Percentiles rank a stretch among this genome's conserved stretches.
These are phyloP conservation scores for Zoroaster sp. DNA, from an alignment of 53 echinoderm and acorn worm species.

Conservation along the genomic window DNA sequence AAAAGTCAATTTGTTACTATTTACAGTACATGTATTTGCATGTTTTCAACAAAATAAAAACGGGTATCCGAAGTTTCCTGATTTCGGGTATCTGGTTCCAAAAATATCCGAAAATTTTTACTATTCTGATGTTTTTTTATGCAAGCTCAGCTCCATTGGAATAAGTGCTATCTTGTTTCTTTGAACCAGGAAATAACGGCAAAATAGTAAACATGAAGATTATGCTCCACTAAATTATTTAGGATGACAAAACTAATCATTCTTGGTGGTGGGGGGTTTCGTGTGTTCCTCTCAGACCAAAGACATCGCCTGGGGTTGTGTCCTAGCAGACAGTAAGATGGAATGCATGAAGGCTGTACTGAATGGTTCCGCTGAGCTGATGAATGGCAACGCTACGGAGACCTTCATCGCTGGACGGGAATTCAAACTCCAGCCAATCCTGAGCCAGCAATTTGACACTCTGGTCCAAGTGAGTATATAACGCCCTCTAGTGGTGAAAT, in stretches of 20 bases:
- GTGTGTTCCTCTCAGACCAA: conserved; percentile 75
- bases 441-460: conserved; percentile 53
- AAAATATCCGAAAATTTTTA: not conserved
- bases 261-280: too few species aligned
- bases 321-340: conserved; percentile 69
- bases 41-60: too few species aligned
- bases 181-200: not conserved
- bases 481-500: too few species aligned
- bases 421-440: conserved; percentile 83
- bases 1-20: too few species aligned
- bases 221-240: not conserved
- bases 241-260: not conserved
- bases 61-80: too few species aligned
- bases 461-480: not conserved
- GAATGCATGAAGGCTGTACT: conserved; percentile 91
- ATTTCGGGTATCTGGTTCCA: too few species aligned
- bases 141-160: not conserved
- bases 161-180: not conserved
- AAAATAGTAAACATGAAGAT: too few species aligned
- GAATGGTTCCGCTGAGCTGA: conserved; percentile 86
- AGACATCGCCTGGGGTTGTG: conserved; percentile 85
- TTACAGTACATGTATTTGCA: too few species aligned
- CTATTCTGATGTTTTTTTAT: not conserved
- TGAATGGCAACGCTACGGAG: conserved; percentile 67
- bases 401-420: conserved; percentile 94